Base-by-base conservation (phyloP, 2,797 vertebrate genomes). In the Vireo griseus region DNA sequence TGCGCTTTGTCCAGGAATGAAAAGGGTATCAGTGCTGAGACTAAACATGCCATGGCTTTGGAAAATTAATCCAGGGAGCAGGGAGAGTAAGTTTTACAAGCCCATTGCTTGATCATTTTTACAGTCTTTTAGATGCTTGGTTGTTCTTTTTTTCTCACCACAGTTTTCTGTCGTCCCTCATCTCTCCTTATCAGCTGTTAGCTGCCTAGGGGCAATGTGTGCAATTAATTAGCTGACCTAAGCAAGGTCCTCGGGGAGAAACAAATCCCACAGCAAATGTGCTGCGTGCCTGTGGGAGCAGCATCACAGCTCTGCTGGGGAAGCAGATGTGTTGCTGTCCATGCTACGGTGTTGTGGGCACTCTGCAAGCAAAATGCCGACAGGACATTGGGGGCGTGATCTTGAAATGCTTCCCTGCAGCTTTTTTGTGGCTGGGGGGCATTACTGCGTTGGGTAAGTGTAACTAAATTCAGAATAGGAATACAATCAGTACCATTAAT, bases 21-120 rank as follows among this genome's bases (percentile, higher is more conserved):
- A 88, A 79, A 93, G 28, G 37, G 1, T 96, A 93, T 96, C 94
- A 84, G 72, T 86, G 69, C 90, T 89, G 85, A 97, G 97, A 96
- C 96, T 96, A 96, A 96, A 96, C 94, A 92, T 35, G 39, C 58
- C 26, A 5, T 24, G 25, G 54, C 54, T 94, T 89, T 88, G 82
- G 68, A 83, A 96, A 94, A 61, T n/a, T 72, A 54, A 83, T 24
- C 19, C 17, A 12, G 8, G 29, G 28, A 58, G 63, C 54, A 59
- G 51, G 35, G 35, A 86, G 9, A 68, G 35, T 39, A 58, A 79
- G 59, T 31, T 89, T 66, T 74, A 71, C 37, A 52, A 84, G 44
- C 19, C 3, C 28, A 7, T 92, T 77, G 47, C 72, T 78, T 68
- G 35, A 35, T 54, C 24, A 31, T 20, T 85, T 83, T 63, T 62